A percentile compares a stretch with the other conserved stretches of the same genome.
Evolutionary conservation across 2,888 invertebrate species (phyloP).

Genomic region (Monopis laevigella): DNA sequence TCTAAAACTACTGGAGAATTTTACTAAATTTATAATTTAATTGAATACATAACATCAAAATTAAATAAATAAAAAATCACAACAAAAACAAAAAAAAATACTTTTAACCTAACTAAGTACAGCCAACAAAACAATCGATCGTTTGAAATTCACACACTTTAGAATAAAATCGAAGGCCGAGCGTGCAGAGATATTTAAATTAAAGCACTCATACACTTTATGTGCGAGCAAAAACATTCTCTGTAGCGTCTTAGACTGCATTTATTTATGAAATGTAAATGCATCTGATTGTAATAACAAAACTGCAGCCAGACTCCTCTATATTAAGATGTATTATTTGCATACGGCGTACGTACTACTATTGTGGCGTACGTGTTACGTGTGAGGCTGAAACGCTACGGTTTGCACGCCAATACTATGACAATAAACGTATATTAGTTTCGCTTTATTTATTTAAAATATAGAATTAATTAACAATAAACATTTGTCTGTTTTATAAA

Average conservation of each 20-base stretch:
- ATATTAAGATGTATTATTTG: slow-evolving; percentile 68
- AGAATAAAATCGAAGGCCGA: slow-evolving; percentile 22
- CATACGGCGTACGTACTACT: slow-evolving; percentile 55
- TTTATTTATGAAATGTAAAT: slow-evolving; percentile 70
- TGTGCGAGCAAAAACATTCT: slow-evolving; percentile 39
- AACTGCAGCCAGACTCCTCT: slow-evolving; percentile 51
- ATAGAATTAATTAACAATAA: background rate
- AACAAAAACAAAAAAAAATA: no score
- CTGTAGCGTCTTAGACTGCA: slow-evolving; percentile 51
- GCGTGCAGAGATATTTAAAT: slow-evolving; percentile 47
- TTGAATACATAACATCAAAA: no score
- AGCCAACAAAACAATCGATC: slow-evolving; percentile 7
- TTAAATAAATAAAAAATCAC: no score
- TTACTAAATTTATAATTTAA: no score
- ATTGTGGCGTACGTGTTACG: slow-evolving; percentile 27
- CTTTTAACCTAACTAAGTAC: background rate
- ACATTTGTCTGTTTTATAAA: no score
- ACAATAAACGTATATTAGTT: background rate
- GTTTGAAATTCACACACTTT: slow-evolving; percentile 36
- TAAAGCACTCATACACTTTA: slow-evolving; percentile 37
- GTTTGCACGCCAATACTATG: slow-evolving; percentile 25
- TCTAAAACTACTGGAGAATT: no score
- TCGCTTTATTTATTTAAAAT: background rate
- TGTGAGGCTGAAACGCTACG: slow-evolving; percentile 40
- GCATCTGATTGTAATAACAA: slow-evolving; percentile 67